Percentiles rank a stretch among this genome's conserved stretches.
Conservation (phyloP, 2,797 vertebrate genomes). For the Crypturellus tataupa region DNA sequence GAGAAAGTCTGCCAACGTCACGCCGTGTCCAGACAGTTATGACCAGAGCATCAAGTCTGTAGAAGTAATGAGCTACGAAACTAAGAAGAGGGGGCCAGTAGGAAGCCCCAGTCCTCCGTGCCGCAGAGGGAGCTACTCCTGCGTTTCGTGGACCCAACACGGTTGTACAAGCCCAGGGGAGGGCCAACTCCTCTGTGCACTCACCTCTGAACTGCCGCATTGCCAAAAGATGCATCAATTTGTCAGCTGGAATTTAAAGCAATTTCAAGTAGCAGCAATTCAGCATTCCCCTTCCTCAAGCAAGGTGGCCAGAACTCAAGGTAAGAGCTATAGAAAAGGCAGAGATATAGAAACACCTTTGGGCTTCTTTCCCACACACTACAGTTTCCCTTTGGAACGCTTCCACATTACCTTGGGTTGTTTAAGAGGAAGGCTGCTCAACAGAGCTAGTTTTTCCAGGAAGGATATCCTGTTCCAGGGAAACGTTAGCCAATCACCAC, state of each 20-base stretch:
- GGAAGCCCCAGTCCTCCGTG: not conserved
- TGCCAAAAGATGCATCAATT: not conserved
- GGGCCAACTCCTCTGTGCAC: not conserved
- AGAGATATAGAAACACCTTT: not conserved
- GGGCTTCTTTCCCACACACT: not conserved
- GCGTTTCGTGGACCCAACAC: not conserved
- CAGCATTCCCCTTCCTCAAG: not conserved
- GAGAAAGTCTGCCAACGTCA: not conserved
- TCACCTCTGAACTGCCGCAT: not conserved
- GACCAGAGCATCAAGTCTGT: not conserved
- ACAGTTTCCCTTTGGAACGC: not conserved
- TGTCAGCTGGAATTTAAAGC: not conserved
- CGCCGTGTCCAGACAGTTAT: rapidly evolving
- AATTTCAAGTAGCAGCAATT: not conserved
- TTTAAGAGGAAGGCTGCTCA: not conserved
- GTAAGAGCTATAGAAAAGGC: not conserved
- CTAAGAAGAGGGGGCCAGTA: not conserved
- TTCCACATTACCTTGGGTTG: not conserved
- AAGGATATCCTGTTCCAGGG: not conserved
- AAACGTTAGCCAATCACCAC: not conserved
- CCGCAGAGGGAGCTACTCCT: not conserved
- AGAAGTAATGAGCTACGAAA: not conserved
- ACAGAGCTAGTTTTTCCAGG: not conserved
- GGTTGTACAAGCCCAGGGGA: not conserved
- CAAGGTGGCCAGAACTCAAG: not conserved